phyloP scores from a whole-genome alignment of 2,113 vertebrate species.

The Grantiella picta region DNA sequence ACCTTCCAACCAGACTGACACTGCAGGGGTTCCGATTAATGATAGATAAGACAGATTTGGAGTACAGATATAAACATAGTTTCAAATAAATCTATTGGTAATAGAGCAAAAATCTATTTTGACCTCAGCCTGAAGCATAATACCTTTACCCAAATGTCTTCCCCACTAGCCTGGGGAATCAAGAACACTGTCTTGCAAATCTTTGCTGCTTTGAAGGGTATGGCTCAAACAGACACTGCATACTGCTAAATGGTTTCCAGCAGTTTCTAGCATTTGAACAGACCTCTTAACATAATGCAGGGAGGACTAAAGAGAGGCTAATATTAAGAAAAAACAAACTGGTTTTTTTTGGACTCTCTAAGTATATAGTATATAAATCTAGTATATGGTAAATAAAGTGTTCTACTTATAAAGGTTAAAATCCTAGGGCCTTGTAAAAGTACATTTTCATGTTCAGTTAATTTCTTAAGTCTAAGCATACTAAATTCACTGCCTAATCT shows the following conservation, averaged over 20 bases:
- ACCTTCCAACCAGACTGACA: background rate
- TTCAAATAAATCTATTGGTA: background rate
- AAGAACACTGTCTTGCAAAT: background rate
- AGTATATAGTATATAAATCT: background rate
- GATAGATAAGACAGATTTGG: background rate
- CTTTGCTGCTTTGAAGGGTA: background rate
- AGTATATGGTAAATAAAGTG: background rate
- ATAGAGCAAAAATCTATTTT: background rate
- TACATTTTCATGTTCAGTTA: constrained; percentile 26
- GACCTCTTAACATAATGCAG: background rate
- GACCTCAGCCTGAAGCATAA: background rate
- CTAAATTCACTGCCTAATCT: constrained; percentile 35
- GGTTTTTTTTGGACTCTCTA: background rate
- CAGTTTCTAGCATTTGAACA: background rate
- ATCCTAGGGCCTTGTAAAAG: background rate
- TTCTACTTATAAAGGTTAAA: background rate
- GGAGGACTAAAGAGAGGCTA: background rate
- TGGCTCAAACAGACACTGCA: background rate
- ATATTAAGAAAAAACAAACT: background rate
- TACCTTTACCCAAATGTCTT: background rate
- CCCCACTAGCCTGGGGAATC: background rate
- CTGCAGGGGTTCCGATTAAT: background rate
- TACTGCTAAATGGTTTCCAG: background rate
- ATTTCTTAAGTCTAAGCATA: background rate
- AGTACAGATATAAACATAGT: background rate